These are phyloP conservation scores for Acridotheres tristis DNA, from an alignment of 2,797 vertebrate genomes.

Conservation along the genomic window DNA sequence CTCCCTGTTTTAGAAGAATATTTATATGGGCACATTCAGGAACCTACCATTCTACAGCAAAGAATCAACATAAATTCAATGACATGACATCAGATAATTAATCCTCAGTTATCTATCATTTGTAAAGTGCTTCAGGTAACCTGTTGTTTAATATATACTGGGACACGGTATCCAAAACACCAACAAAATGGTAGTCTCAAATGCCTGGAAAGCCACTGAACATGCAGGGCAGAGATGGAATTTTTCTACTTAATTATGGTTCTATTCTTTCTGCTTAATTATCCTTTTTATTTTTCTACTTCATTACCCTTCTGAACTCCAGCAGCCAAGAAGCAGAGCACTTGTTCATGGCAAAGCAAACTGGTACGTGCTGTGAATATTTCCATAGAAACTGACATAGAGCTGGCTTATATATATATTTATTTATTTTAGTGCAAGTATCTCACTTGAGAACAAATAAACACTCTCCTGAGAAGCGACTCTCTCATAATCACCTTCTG, in stretches of 20 bases:
- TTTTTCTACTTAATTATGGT: background rate
- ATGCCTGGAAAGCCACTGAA: background rate
- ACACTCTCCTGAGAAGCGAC: background rate
- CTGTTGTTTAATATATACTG: background rate
- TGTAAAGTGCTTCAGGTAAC: background rate
- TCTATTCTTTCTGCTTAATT: background rate
- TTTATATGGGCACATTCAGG: background rate
- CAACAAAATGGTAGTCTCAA: background rate
- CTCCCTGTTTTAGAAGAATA: background rate
- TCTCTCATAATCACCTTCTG: background rate
- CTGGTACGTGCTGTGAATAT: fast-evolving
- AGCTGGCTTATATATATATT: fast-evolving
- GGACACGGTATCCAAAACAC: background rate
- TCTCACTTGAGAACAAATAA: background rate
- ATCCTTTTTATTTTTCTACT: background rate
- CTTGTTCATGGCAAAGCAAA: background rate
- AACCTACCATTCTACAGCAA: background rate
- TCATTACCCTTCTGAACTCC: background rate
- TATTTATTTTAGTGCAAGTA: background rate
- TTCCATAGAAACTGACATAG: background rate
- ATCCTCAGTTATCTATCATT: background rate
- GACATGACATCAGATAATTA: background rate
- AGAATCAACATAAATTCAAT: background rate
- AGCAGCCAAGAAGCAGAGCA: background rate
- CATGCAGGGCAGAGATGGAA: background rate